phyloP scores from a whole-genome alignment of 2,113 vertebrate species.

The Phyllostomus hastatus region DNA sequence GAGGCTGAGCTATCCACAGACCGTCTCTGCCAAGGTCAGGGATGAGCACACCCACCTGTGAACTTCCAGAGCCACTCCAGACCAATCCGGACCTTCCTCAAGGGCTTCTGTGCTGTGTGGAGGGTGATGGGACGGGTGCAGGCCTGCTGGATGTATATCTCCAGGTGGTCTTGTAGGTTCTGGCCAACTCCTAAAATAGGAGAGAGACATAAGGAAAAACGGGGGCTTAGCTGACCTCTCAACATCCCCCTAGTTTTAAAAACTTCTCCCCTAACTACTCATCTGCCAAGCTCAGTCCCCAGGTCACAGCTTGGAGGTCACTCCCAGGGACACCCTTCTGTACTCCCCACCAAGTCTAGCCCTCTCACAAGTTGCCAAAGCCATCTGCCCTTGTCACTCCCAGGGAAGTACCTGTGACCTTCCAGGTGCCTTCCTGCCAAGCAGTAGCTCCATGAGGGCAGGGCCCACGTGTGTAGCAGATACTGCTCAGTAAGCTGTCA shows the following conservation, averaged over 20 bases:
- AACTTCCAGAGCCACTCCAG: constrained; percentile 92
- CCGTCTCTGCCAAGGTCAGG: background rate
- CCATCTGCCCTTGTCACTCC: background rate
- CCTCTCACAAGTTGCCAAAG: background rate
- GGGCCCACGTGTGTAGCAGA: background rate
- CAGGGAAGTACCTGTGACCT: background rate
- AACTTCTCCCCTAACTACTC: background rate
- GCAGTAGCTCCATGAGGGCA: background rate
- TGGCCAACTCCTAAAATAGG: constrained; percentile 89
- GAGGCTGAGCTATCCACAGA: background rate
- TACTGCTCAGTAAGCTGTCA: background rate
- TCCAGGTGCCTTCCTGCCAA: no score
- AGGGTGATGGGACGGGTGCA: constrained; percentile 93
- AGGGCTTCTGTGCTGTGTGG: constrained; percentile 89
- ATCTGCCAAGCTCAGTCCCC: no score
- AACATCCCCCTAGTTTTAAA: background rate
- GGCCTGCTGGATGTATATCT: constrained; percentile 93
- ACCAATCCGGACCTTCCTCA: constrained; percentile 91
- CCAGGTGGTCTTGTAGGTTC: constrained; percentile 97
- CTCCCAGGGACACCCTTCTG: background rate
- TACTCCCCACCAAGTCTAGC: background rate
- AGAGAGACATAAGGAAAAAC: background rate
- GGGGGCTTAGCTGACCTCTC: background rate
- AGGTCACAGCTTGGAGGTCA: background rate
- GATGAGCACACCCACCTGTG: constrained; percentile 84